Base-by-base conservation (phyloP, 1,140 invertebrate species). In the Leptinotarsa defecta region DNA sequence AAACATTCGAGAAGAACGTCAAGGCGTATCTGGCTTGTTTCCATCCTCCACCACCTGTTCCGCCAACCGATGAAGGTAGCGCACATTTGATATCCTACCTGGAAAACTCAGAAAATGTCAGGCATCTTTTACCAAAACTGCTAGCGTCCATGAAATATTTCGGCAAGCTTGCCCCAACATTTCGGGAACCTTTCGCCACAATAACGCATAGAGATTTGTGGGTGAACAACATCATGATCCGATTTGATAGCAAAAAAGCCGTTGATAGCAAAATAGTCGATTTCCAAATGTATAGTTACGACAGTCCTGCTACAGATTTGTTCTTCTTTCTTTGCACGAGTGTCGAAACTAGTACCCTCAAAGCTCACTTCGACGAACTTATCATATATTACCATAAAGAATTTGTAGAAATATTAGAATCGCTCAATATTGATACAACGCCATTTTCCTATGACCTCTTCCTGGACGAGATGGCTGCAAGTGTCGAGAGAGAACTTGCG, bases 151-250 rank as follows among this genome's bases (percentile, higher is more conserved):
- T 71, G n/a, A 63, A 64, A 22, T 63, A 79, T 62, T 48, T 74
- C 81, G 19, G 80, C 79, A 69, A 68, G 8, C 57, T 77, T 0
- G n/a, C 19, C 75, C 3, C 52, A 68, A 0, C 82, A 83, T 0
- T 77, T 78, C 72, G 77, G 0, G 86, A 88, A 71, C 84, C 86
- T 0, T 91, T 87, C 82, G 86, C 86, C 0, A 88, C 87, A 0
- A 86, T 89, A n/a, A 81, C 86, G 2, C 91, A 92, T 72, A 84
- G 86, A 1, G 91, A 92, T 81, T 86, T 91, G 52, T 92, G 91
- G 91, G 83, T 87, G 4, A 91, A 91, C 79, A 92, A 92, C 76
- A 84, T 91, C 2, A 86, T 92, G 82, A 48, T 80, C 0, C 77
- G 74, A 22, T 76, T 81, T 24, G 52, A 75, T 22, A 63, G 68